A percentile compares a stretch with the other conserved stretches of the same genome.
These are phyloP conservation scores for zebrafish (Danio rerio) DNA, from an alignment of 2,113 vertebrate species.

Conservation along the genomic window GRCz12tu NC_133194.1:34910501-34911000, in stretches of 20 bases:
- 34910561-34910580: not conserved
- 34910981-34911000: slow-evolving; percentile 59
- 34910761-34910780: not conserved
- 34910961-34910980: slow-evolving; percentile 41
- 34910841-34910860: slow-evolving; percentile 23
- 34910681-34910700: not conserved
- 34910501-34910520: too few relatives aligned
- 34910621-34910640: not conserved
- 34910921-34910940: slow-evolving; percentile 18
- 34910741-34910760: not conserved
- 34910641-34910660: not conserved
- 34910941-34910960: slow-evolving; percentile 27
- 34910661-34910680: not conserved
- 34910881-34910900: not conserved
- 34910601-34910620: not conserved
- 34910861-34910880: slow-evolving; percentile 1
- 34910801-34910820: slow-evolving; percentile 75
- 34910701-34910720: not conserved
- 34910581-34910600: not conserved
- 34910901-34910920: slow-evolving; percentile 22
- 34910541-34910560: not conserved
- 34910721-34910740: too few relatives aligned
- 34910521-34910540: too few relatives aligned
- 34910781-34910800: slow-evolving; percentile 66
- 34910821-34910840: slow-evolving; percentile 64